phyloP scores from a whole-genome alignment of 2,113 vertebrate species.

The Mugil cephalus region DNA sequence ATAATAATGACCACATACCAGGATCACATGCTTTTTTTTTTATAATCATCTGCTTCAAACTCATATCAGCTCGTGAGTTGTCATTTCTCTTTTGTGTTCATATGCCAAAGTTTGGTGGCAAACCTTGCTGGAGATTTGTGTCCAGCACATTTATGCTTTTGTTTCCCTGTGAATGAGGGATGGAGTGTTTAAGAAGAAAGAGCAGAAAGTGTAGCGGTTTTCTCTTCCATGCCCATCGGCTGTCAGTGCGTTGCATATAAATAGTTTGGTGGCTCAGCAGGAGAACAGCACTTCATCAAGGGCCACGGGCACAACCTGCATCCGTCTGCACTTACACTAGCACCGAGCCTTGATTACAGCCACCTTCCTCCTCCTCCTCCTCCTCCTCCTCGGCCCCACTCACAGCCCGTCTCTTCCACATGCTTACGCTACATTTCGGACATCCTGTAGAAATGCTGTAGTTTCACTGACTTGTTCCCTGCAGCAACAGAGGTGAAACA shows the following conservation, averaged over 20 bases:
- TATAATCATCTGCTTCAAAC: neutral
- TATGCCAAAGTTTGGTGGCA: neutral
- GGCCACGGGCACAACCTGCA: slow-evolving; percentile 68
- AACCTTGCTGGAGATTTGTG: neutral
- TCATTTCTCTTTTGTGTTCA: neutral
- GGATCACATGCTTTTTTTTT: neutral
- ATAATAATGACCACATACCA: neutral
- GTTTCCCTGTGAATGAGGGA: slow-evolving; percentile 15
- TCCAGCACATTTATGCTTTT: neutral
- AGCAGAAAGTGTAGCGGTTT: slow-evolving; percentile 59
- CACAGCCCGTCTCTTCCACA: slow-evolving; percentile 12
- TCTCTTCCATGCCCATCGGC: slow-evolving; percentile 60
- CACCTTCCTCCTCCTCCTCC: neutral
- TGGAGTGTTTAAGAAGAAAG: slow-evolving; percentile 34
- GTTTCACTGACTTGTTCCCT: slow-evolving; percentile 36
- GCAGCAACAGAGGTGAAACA: slow-evolving; percentile 4
- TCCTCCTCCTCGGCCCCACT: neutral
- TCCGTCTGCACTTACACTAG: slow-evolving; percentile 70
- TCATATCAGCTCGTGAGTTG: neutral
- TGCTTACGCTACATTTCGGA: slow-evolving; percentile 43
- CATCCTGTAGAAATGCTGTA: slow-evolving; percentile 61
- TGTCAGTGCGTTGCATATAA: slow-evolving; percentile 64
- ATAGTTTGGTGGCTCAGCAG: slow-evolving; percentile 76
- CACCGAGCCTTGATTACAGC: slow-evolving; percentile 70
- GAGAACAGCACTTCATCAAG: slow-evolving; percentile 79